Evolutionary conservation across 2,888 invertebrate species (phyloP), one percentile per base, ranked within the genome.

Genomic region (Brachycybe producta): DNA sequence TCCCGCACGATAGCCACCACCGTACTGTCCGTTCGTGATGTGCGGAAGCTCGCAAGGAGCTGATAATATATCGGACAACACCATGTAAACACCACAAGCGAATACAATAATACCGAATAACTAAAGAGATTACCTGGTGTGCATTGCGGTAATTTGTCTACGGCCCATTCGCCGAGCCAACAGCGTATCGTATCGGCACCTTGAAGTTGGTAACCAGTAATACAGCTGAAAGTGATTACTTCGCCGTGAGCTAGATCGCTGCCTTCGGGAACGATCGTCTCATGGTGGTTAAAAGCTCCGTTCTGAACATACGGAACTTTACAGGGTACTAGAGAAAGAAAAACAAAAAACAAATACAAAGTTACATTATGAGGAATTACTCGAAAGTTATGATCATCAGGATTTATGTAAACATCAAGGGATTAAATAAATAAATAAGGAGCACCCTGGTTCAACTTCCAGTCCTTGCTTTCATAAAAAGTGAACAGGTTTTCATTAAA

Each of bases 151-250:
- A 80, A 75, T 44, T 75, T 75, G 8, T 78, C 76, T 0, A 79
- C 80, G 0, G 82, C 80, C 85, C 85, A 86, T 59, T 84, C 81
- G 2, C 86, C 86, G 55, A 81, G 78, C 74, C 80, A 81, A 61
- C 86, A 86, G 27, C 79, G 74, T 28, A 86, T 67, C 58, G 80
- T 79, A 2, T 77, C 77, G 0, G 81, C 76, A 1, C 85, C 86
- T 53, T 65, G 65, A 2, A 70, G 61, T 41, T 64, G 64, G 61
- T 67, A 84, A 58, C 85, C 85, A 55, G 77, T 76, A 61, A 77
- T 73, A 64, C 87, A 88, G 36, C 79, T 77, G 61, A 86, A 79
- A 48, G 81, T 79, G 1, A 84, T 77, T 4, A 79, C 77, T 61
- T 82, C 79, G 15, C 80, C 80, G 57, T 83, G 82, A 3, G 72